Percentiles rank a stretch among this genome's conserved stretches.
Conservation (phyloP, 2,113 vertebrate species). For the Bettongia penicillata region DNA sequence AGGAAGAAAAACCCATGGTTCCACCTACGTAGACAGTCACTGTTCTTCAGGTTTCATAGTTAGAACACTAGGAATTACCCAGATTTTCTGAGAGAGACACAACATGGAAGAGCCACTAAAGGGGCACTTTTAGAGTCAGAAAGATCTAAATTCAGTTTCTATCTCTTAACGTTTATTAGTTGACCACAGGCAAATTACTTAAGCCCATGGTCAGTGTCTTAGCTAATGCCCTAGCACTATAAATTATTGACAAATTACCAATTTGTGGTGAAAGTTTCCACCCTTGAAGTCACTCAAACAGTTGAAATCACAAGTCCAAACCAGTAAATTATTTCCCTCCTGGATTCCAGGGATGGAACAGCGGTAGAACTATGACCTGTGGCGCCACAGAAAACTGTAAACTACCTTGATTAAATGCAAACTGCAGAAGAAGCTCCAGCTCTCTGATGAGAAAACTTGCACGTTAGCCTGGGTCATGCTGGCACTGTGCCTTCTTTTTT, state of each 20-base stretch:
- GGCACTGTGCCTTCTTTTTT: not conserved
- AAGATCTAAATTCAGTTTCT: not conserved
- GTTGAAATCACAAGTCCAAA: not conserved
- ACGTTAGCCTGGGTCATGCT: not conserved
- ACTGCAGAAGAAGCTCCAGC: too few species aligned
- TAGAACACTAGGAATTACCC: not conserved
- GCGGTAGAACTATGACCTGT: not conserved
- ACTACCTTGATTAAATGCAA: too few species aligned
- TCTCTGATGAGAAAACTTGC: too few species aligned
- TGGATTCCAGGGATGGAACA: not conserved
- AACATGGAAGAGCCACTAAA: not conserved
- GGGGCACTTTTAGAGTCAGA: not conserved
- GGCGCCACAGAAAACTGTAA: too few species aligned
- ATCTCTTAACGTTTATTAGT: not conserved
- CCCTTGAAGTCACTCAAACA: not conserved
- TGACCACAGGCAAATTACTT: not conserved
- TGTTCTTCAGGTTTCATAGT: not conserved
- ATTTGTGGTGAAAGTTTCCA: not conserved
- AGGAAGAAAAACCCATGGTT: not conserved
- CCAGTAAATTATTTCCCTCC: too few species aligned
- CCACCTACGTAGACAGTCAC: not conserved
- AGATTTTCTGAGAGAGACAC: not conserved
- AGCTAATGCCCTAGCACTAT: not conserved
- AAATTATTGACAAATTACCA: not conserved
- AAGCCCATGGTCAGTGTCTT: not conserved